phyloP scores from a whole-genome alignment of 2,113 vertebrate genomes.

The Thinocorus orbignyianus region DNA sequence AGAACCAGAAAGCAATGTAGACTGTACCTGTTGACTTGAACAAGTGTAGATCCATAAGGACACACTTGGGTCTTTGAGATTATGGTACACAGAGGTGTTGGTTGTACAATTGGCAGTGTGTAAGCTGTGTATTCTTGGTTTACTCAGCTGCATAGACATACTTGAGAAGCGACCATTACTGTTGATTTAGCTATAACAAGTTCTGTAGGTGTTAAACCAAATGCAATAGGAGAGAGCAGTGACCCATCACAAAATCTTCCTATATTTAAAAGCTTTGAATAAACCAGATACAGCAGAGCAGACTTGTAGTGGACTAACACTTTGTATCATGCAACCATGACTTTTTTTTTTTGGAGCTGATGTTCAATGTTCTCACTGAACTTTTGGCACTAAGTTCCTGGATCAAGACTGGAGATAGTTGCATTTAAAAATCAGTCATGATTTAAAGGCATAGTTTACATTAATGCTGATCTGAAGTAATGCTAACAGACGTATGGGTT shows the following conservation, averaged over 20 bases:
- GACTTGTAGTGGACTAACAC: neutral
- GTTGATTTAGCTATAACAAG: neutral
- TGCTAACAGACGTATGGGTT: no score
- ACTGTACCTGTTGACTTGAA: neutral
- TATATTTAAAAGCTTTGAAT: neutral
- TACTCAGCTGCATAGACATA: neutral
- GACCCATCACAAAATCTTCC: neutral
- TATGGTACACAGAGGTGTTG: neutral
- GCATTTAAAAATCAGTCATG: neutral
- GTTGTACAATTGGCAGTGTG: neutral
- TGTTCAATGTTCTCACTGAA: neutral
- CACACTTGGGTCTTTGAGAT: neutral
- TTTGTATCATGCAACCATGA: neutral
- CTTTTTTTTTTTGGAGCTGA: neutral
- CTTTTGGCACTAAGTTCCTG: neutral
- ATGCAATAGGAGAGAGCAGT: neutral
- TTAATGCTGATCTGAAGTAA: neutral
- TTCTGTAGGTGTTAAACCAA: neutral
- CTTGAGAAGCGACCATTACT: neutral
- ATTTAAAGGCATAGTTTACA: neutral
- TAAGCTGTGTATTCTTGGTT: neutral
- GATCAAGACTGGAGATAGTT: neutral
- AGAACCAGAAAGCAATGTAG: neutral
- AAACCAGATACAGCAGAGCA: neutral
- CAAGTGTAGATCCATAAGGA: no score